These are phyloP conservation scores for Scolopax rusticola DNA, from an alignment of 2,797 vertebrate species.

Conservation along the genomic window DNA sequence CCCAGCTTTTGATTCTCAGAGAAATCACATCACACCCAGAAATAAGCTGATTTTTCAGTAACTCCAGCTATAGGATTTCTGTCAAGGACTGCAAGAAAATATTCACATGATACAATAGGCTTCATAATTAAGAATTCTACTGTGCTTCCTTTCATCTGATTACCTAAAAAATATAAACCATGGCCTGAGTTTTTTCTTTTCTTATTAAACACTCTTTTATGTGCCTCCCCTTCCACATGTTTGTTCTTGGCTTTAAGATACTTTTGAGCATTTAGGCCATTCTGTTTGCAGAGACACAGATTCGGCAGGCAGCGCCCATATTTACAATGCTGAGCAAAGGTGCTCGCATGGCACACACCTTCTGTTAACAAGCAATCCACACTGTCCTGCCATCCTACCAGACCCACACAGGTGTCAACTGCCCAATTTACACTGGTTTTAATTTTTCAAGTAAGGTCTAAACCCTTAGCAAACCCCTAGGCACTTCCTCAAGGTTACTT, in stretches of 20 bases:
- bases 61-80: background rate
- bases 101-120: background rate
- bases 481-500: background rate
- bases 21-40: background rate
- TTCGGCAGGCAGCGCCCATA: background rate
- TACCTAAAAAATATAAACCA: background rate
- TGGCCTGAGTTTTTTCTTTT: background rate
- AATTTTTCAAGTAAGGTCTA: background rate
- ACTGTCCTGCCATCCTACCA: rapidly evolving
- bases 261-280: background rate
- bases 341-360: background rate
- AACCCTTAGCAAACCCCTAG: background rate
- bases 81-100: background rate
- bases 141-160: background rate
- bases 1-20: background rate
- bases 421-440: background rate
- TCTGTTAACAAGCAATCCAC: background rate
- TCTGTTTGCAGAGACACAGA: background rate
- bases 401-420: background rate
- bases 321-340: background rate
- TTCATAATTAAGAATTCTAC: background rate
- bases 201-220: background rate
- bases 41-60: background rate
- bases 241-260: background rate
- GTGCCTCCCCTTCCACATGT: background rate